A percentile compares a stretch with the other conserved stretches of the same genome.
Evolutionary conservation across 2,113 vertebrate species (phyloP).

Genomic region (Corydoras maculifer): DNA sequence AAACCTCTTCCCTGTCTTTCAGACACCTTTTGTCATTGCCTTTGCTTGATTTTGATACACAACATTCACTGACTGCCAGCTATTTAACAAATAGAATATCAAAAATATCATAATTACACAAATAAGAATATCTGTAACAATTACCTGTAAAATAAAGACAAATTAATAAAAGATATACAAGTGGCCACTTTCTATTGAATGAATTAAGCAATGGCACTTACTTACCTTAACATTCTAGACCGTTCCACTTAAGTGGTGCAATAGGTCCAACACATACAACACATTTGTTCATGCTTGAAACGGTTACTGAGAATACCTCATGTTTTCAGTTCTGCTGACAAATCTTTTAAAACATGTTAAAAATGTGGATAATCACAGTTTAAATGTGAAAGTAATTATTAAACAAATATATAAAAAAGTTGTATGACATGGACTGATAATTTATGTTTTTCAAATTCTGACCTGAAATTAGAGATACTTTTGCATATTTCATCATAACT

Average conservation of each 20-base stretch:
- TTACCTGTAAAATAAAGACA: neutral
- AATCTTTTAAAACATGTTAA: neutral
- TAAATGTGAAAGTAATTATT: no score
- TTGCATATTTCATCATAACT: no score
- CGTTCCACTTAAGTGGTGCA: conserved; percentile 18
- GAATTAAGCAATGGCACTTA: neutral
- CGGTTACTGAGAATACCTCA: neutral
- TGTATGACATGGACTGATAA: no score
- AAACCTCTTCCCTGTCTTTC: neutral
- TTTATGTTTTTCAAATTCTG: no score
- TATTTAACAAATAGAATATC: no score
- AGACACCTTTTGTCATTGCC: neutral
- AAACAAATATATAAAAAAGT: no score
- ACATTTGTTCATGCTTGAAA: conserved; percentile 24
- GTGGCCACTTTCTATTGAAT: neutral
- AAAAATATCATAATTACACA: neutral
- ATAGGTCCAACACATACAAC: conserved; percentile 21
- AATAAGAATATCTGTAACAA: neutral
- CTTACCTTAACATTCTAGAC: conserved; percentile 30
- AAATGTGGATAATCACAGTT: no score
- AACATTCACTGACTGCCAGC: no score
- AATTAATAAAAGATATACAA: neutral
- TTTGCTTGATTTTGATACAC: neutral
- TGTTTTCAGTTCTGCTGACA: conserved; percentile 10
- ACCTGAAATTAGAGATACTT: no score